Conservation (phyloP, 2,113 vertebrate genomes). For the Myocastor coypus region DNA sequence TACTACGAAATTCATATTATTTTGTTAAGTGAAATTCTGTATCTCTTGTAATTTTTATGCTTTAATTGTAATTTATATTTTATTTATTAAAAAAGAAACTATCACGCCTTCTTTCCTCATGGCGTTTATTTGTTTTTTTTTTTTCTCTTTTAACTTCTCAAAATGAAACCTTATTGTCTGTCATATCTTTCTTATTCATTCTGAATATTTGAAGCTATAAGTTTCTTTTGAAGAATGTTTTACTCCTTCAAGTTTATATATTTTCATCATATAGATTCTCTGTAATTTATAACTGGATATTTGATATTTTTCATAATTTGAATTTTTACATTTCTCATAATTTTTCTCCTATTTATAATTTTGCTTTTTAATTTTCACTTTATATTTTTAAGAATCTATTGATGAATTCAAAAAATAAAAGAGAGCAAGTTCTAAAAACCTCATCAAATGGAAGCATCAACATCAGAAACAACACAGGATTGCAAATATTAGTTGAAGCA, state of each 20-base stretch:
- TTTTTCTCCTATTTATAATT: not conserved
- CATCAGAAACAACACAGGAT: not conserved
- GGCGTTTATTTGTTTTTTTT: not conserved
- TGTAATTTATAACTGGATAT: not conserved
- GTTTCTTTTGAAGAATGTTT: not conserved
- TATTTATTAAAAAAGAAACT: no score
- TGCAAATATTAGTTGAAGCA: not conserved
- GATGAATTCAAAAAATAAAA: not conserved
- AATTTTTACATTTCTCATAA: not conserved
- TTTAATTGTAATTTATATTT: no score
- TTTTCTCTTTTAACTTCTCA: not conserved
- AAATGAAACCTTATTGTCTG: not conserved
- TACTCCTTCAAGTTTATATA: not conserved
- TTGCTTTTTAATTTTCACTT: not conserved
- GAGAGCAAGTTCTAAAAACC: not conserved
- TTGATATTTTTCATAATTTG: not conserved
- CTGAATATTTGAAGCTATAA: constrained; percentile 1
- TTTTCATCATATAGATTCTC: constrained; percentile 1
- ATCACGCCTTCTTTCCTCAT: not conserved
- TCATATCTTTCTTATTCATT: not conserved
- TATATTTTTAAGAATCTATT: not conserved
- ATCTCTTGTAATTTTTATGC: no score
- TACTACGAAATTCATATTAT: no score
- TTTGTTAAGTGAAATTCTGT: no score
- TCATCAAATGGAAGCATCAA: not conserved